Evolutionary conservation across 2,888 invertebrate genomes (phyloP).

Genomic region (Tridacna gigas): DNA sequence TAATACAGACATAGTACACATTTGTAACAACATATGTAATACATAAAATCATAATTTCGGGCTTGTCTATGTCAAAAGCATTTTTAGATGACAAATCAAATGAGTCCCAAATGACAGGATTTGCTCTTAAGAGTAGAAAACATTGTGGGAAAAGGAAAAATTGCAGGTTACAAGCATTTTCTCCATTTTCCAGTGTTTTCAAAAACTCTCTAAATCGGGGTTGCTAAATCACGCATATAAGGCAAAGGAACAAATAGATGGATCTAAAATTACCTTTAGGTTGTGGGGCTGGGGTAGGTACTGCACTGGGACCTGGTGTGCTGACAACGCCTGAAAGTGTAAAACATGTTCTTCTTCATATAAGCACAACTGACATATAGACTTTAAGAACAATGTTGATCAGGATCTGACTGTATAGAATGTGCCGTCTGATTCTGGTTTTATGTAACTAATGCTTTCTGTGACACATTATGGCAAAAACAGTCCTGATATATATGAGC

Average conservation of each 20-base stretch:
- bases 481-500: too few relatives aligned
- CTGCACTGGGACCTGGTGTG: slow-evolving; percentile 47
- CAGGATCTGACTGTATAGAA: too few relatives aligned
- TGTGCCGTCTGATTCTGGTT: too few relatives aligned
- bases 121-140: not conserved
- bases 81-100: not conserved
- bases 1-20: too few relatives aligned
- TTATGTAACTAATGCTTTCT: too few relatives aligned
- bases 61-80: not conserved
- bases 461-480: too few relatives aligned
- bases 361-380: too few relatives aligned
- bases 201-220: not conserved
- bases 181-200: not conserved
- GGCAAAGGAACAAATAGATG: not conserved
- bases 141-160: not conserved
- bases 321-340: slow-evolving; percentile 40
- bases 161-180: not conserved
- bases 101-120: not conserved
- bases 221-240: not conserved
- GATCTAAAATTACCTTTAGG: slow-evolving; percentile 46
- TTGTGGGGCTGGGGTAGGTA: slow-evolving; percentile 54
- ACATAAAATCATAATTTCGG: too few relatives aligned
- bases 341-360: not conserved
- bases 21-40: too few relatives aligned
- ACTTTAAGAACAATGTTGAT: too few relatives aligned